Conservation (phyloP, 2,113 vertebrate genomes). For the Lonchura striata region DNA sequence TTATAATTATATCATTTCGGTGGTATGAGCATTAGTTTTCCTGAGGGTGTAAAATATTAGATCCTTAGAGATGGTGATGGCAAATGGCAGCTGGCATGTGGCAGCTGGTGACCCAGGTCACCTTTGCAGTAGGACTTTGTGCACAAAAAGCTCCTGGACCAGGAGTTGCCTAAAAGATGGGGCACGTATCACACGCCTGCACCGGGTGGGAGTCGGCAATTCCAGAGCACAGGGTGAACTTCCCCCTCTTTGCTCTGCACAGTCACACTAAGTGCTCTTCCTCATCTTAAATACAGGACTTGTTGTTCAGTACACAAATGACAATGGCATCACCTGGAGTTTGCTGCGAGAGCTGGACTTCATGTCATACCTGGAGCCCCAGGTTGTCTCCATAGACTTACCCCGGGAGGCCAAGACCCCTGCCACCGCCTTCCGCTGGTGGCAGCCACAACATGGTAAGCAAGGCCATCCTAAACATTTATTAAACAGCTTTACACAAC, state of each 20-base stretch:
- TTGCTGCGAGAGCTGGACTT: slow-evolving; percentile 92
- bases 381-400: slow-evolving; percentile 92
- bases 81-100: rapidly evolving
- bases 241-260: neutral
- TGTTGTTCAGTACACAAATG: slow-evolving; percentile 92
- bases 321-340: slow-evolving; percentile 93
- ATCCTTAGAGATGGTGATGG: neutral
- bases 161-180: neutral
- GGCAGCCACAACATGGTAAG: slow-evolving; percentile 94
- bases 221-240: neutral
- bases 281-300: slow-evolving; percentile 78
- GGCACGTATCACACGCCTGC: neutral
- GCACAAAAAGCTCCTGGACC: neutral
- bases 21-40: neutral
- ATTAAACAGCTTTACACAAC: neutral
- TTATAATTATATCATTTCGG: rapidly evolving
- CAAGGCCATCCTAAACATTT: neutral
- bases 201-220: rapidly evolving
- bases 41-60: neutral
- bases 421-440: slow-evolving; percentile 94
- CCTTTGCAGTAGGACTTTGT: neutral
- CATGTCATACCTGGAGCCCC: slow-evolving; percentile 91
- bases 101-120: neutral
- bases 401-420: slow-evolving; percentile 88
- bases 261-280: neutral